These are phyloP conservation scores for Bostrychus sinensis DNA, from an alignment of 2,113 vertebrate genomes.

Conservation along the genomic window DNA sequence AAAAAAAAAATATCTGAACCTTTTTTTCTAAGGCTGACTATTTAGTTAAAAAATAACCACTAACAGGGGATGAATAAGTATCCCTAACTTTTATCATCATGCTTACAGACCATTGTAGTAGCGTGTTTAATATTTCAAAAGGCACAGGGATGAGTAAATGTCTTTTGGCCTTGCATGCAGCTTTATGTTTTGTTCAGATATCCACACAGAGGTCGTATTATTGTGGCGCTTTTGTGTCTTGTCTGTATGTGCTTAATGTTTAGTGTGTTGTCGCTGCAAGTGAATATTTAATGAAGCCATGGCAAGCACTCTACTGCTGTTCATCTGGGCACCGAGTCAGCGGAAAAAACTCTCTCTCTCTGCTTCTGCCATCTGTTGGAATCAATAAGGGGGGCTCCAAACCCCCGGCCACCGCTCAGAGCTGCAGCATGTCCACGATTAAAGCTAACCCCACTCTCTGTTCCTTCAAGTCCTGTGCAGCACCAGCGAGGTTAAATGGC, in stretches of 20 bases:
- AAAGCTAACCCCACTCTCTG: slow-evolving; percentile 72
- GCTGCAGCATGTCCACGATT: slow-evolving; percentile 72
- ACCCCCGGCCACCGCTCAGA: slow-evolving; percentile 58
- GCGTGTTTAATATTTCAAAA: slow-evolving; percentile 61
- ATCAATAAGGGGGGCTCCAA: slow-evolving; percentile 70
- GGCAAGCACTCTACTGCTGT: slow-evolving; percentile 71
- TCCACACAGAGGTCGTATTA: slow-evolving; percentile 42
- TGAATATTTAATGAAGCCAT: slow-evolving; percentile 75
- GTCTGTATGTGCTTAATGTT: slow-evolving; percentile 53
- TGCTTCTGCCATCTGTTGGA: slow-evolving; percentile 77
- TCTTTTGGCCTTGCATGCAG: slow-evolving; percentile 17
- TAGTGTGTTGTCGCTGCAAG: slow-evolving; percentile 58
- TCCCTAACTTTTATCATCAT: too few species aligned
- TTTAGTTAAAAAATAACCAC: too few species aligned
- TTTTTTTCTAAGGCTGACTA: slow-evolving; percentile 12
- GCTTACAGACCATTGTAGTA: slow-evolving; percentile 33
- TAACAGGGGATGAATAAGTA: too few species aligned
- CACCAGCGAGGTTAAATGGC: slow-evolving; percentile 78
- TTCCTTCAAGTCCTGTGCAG: slow-evolving; percentile 67
- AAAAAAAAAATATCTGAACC: slow-evolving; percentile 18
- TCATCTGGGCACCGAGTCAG: slow-evolving; percentile 77
- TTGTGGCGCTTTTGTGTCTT: slow-evolving; percentile 49
- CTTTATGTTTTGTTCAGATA: slow-evolving; percentile 35
- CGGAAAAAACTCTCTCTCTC: slow-evolving; percentile 62
- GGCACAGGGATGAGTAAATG: slow-evolving; percentile 40